Conservation (phyloP, 2,113 vertebrate genomes). For the Phocoena sinus region DNA sequence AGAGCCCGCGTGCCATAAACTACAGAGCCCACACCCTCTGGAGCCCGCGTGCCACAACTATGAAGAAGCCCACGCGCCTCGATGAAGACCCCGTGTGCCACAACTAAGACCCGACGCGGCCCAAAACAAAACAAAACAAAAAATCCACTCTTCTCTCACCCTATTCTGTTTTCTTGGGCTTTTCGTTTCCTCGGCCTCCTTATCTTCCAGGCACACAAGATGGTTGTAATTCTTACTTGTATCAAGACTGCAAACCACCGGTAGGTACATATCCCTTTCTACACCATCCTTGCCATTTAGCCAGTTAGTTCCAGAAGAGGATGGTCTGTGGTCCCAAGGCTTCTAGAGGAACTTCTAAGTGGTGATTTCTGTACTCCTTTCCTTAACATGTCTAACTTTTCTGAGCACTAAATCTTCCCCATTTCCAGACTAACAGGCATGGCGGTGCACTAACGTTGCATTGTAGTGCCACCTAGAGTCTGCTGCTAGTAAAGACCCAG, state of each 20-base stretch:
- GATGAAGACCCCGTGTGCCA: no score
- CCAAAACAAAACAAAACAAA: no score
- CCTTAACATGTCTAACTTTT: neutral
- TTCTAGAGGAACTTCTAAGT: neutral
- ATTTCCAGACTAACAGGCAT: neutral
- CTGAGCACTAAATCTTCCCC: neutral
- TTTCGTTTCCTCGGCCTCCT: neutral
- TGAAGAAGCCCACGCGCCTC: no score
- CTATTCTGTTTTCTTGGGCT: neutral
- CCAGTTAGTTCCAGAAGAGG: neutral
- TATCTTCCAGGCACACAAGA: neutral
- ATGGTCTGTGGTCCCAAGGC: neutral
- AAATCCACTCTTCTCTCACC: neutral
- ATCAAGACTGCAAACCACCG: neutral
- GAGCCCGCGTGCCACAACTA: no score
- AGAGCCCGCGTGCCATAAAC: no score
- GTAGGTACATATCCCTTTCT: neutral
- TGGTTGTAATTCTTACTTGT: neutral
- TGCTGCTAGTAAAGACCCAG: neutral
- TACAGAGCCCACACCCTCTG: no score
- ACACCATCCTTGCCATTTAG: neutral
- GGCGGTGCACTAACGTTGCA: constrained; percentile 40
- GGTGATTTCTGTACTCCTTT: neutral
- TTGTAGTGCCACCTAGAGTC: constrained; percentile 81
- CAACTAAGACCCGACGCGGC: no score